Base-by-base conservation (phyloP, 2,113 vertebrate species). In the Tragelaphus strepsiceros region DNA sequence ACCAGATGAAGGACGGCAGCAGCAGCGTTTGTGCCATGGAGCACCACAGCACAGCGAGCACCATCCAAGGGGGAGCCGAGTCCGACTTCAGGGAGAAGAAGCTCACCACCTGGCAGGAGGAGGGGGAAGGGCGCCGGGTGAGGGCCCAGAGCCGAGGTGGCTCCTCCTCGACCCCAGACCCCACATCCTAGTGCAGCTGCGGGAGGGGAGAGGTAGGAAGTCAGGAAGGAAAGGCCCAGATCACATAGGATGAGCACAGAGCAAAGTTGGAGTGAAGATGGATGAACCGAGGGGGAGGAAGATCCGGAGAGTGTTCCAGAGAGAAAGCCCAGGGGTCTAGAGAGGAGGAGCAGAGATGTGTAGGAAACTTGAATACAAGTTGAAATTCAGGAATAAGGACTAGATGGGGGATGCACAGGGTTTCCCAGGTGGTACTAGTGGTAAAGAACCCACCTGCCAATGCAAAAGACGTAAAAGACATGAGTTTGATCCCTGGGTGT, bases 1-100 rank as follows among this genome's bases (percentile, higher is more conserved):
- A 99, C 99, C 99, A 99, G 98, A 99, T 99, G 98, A 99, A 99
- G 80, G 99, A 99, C 26, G 99, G 99, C 30, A 99, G 98, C 82
- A 99, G 98, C 96, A 99, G 97, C 0, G 99, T 99, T 98, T 99
- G 99, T 21, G 99, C 99, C 99, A 99, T 99, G 96, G 99, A 99
- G 82, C 99, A 99, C 99, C 99, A 99, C 24, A 99, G 98, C 98
- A 99, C 99, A 4, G 99, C 99, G 97, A 99, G 97, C 81, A 99
- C 99, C 99, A 99, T 99, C 99, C 99, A 99, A 3, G 99, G 99
- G 7, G 99, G 99, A 5, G 99, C 99, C 0, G 98, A 99, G 98
- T 99, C 99, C 4, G 99, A 99, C 96, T 99, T 99, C 58, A 99
- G 98, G 91, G 99, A 99, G 85, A 99, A 99, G 97, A 99, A 99